Conservation (phyloP, 2,113 vertebrate species). For the Nesospiza acunhae region DNA sequence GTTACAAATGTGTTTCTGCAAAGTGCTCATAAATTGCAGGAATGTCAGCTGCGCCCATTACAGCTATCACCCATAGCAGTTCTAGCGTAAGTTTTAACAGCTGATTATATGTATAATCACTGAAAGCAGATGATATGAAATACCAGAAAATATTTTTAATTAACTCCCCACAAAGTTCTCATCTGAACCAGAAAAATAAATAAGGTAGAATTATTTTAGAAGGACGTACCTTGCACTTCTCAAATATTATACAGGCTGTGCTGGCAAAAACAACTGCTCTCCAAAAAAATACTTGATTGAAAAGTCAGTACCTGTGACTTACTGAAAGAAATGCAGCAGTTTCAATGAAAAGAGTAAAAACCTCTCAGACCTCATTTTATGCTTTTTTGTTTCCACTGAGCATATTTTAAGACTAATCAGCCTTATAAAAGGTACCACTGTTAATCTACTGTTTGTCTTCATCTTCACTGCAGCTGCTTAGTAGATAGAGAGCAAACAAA, state of each 20-base stretch:
- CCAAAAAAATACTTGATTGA: conserved; percentile 61
- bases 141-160: conserved; percentile 60
- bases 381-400: conserved; percentile 71
- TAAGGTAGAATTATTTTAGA: conserved; percentile 56
- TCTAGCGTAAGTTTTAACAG: conserved; percentile 24
- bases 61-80: background rate
- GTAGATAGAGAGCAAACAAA: conserved; percentile 80
- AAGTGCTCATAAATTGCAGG: conserved; percentile 1
- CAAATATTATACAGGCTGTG: conserved; percentile 42
- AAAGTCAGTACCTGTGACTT: conserved; percentile 52
- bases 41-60: background rate
- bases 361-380: conserved; percentile 52
- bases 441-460: conserved; percentile 83
- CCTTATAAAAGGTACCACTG: conserved; percentile 78
- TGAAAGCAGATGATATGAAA: background rate
- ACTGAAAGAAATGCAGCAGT: conserved; percentile 53
- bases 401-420: conserved; percentile 79
- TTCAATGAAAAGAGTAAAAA: conserved; percentile 62
- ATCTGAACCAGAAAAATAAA: conserved; percentile 54
- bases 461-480: conserved; percentile 78
- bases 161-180: background rate
- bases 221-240: conserved; percentile 53
- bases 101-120: background rate
- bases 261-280: conserved; percentile 10
- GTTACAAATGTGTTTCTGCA: background rate